These are phyloP conservation scores for Arion vulgaris DNA, from an alignment of 1,140 invertebrate genomes.

Conservation along the genomic window DNA sequence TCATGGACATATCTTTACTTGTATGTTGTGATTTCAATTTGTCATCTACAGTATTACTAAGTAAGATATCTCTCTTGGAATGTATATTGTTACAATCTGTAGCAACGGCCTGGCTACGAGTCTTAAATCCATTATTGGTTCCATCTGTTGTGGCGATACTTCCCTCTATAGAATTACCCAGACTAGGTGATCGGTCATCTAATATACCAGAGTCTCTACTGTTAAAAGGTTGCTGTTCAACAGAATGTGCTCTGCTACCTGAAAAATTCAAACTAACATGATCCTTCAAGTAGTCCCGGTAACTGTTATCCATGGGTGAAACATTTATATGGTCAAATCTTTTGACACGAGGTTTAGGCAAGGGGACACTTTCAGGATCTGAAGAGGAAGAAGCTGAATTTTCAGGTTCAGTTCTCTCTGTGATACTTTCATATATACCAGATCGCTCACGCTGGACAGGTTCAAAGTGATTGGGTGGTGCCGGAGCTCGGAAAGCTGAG, in stretches of 20 bases:
- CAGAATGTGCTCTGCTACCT: background rate
- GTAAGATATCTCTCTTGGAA: background rate
- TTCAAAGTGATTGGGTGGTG: constrained; percentile 26
- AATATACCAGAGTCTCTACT: constrained; percentile 34
- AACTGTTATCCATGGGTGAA: background rate
- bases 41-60: background rate
- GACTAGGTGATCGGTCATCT: constrained; percentile 30
- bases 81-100: background rate
- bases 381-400: constrained; percentile 37
- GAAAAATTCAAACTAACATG: background rate
- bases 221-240: background rate
- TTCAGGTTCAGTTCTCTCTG: constrained; percentile 47
- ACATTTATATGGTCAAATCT: background rate
- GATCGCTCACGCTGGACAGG: constrained; percentile 37
- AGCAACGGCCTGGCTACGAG: background rate
- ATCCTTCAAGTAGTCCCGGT: background rate
- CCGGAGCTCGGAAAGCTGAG: background rate
- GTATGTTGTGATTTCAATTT: background rate
- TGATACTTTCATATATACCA: constrained; percentile 47
- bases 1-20: background rate
- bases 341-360: constrained; percentile 7
- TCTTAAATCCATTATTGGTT: background rate
- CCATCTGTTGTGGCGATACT: constrained; percentile 23
- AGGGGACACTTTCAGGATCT: constrained; percentile 33
- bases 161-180: constrained; percentile 31